Percentiles rank a stretch among this genome's conserved stretches.
These are phyloP conservation scores for Noctua fimbriata DNA, from an alignment of 2,888 invertebrate species.

Conservation along the genomic window DNA sequence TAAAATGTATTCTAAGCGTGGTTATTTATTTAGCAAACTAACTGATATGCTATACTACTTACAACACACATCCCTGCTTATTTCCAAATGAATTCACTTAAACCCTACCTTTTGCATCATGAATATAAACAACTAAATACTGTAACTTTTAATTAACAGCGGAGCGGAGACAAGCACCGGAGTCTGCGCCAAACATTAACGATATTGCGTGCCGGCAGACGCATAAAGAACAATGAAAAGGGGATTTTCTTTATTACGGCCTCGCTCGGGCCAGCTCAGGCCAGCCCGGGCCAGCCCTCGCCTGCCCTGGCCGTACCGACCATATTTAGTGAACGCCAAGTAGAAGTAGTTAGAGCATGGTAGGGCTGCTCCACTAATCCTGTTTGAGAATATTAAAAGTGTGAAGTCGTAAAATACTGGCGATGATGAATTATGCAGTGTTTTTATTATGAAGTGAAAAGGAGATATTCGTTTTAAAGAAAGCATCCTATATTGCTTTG, in stretches of 20 bases:
- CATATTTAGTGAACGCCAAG: constrained; percentile 60
- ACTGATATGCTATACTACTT: not conserved
- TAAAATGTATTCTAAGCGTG: too few relatives aligned
- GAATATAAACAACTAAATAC: constrained; percentile 55
- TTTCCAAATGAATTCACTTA: constrained; percentile 20
- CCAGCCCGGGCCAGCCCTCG: not conserved
- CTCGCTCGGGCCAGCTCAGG: constrained; percentile 42
- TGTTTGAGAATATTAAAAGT: constrained; percentile 42
- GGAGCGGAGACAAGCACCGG: constrained; percentile 55
- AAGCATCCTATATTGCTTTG: not conserved
- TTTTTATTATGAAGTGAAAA: not conserved
- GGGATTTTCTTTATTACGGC: constrained; percentile 80
- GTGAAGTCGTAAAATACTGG: constrained; percentile 19
- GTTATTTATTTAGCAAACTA: not conserved
- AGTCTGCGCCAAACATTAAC: constrained; percentile 70
- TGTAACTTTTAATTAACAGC: constrained; percentile 63
- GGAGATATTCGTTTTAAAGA: not conserved
- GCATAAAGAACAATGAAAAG: constrained; percentile 84
- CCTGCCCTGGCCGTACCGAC: constrained; percentile 33
- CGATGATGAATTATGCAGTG: constrained; percentile 19
- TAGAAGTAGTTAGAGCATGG: constrained; percentile 46
- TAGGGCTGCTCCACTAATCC: constrained; percentile 34
- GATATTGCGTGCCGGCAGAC: constrained; percentile 81
- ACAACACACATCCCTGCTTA: not conserved
- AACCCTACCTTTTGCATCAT: constrained; percentile 30